Conservation (phyloP, 2,888 invertebrate species). For the Argyra leucocephala region DNA sequence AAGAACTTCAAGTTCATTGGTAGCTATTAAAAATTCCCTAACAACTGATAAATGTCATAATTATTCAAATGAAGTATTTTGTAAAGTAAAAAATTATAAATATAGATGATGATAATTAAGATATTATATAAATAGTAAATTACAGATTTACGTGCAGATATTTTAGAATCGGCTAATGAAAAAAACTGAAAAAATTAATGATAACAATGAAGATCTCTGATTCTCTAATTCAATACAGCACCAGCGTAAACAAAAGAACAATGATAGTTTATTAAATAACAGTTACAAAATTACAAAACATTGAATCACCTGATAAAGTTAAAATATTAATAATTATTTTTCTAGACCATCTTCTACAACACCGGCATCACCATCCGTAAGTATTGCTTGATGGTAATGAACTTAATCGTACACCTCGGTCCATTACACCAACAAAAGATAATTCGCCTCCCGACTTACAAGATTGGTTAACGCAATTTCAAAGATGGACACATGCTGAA, state of each 20-base stretch:
- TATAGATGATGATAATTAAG: not conserved
- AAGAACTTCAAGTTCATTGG: not conserved
- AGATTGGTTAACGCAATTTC: constrained; percentile 65
- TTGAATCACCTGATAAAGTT: constrained; percentile 24
- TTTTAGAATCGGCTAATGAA: not conserved
- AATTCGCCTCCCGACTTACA: constrained; percentile 69
- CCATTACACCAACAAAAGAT: constrained; percentile 63
- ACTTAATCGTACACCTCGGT: constrained; percentile 42
- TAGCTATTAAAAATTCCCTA: constrained; percentile 7
- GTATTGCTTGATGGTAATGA: constrained; percentile 21
- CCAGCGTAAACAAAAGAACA: constrained; percentile 41
- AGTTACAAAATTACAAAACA: constrained; percentile 24
- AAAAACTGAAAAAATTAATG: not conserved
- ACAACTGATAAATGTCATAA: not conserved
- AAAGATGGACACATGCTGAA: constrained; percentile 81
- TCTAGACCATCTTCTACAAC: constrained; percentile 25
- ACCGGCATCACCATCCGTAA: constrained; percentile 20
- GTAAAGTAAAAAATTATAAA: not conserved
- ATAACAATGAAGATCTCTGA: not conserved
- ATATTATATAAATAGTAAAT: constrained; percentile 5
- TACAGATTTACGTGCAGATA: not conserved
- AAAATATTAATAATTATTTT: constrained; percentile 24
- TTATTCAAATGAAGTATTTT: not conserved
- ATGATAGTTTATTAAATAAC: constrained; percentile 35
- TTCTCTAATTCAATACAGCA: constrained; percentile 22